These are phyloP conservation scores for Myotis myotis DNA, from an alignment of 2,797 vertebrate species.

Conservation along the genomic window DNA sequence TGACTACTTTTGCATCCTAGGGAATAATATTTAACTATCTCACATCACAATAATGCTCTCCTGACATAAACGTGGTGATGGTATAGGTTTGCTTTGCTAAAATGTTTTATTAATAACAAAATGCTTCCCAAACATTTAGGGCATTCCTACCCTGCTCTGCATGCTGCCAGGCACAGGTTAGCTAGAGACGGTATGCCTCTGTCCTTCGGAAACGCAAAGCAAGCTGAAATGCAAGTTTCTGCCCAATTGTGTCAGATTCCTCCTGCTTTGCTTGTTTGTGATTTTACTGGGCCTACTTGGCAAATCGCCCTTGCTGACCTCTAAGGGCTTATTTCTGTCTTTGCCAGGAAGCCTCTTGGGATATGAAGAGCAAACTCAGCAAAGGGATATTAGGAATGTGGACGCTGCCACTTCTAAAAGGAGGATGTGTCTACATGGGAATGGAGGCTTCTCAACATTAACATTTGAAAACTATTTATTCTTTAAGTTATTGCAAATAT, in stretches of 20 bases:
- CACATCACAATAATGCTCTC: not conserved
- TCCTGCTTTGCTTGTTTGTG: not conserved
- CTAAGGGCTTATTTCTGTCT: not conserved
- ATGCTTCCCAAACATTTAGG: not conserved
- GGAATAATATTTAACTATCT: not conserved
- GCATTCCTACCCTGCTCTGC: not conserved
- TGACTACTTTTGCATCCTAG: not conserved
- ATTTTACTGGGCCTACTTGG: not conserved
- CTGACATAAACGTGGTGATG: not conserved
- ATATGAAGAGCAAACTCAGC: not conserved
- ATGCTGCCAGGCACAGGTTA: no score
- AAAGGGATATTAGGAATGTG: not conserved
- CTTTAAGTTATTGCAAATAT: not conserved
- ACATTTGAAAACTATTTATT: not conserved
- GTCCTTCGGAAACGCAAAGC: not conserved
- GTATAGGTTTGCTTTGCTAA: not conserved
- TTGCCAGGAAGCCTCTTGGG: not conserved
- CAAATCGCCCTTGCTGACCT: not conserved
- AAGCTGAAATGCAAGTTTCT: not conserved
- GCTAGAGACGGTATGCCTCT: not conserved
- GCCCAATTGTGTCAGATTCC: not conserved
- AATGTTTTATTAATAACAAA: not conserved
- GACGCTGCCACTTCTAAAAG: not conserved
- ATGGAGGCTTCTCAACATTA: not conserved
- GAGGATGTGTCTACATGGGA: not conserved